Evolutionary conservation across 2,797 vertebrate species (phyloP), one percentile per base, ranked within the genome.

Genomic region (Betta splendens): DNA sequence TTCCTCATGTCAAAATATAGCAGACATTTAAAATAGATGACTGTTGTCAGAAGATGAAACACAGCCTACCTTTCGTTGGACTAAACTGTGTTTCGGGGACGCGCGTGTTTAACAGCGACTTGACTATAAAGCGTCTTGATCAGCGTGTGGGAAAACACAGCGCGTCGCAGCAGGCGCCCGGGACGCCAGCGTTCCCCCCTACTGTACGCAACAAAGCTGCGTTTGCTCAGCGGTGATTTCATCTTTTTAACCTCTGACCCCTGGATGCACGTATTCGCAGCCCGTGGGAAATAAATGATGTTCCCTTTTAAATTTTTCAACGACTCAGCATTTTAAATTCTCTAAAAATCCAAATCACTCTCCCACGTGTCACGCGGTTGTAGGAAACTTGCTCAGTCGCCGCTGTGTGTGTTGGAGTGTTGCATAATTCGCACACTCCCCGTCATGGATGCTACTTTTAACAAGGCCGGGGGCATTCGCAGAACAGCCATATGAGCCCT

Each of bases 81-180:
- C 5, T 12, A 32, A 42, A 65, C 9, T 28, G 37, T 5, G 10
- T 54, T 59, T 56, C n/a, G 39, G 18, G 23, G 13, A 7, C 5
- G 36, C 44, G n/a, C 22, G 15, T 59, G 13, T 56, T 61, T 66
- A 43, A 43, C 17, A 48, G 29, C 46, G 4, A n/a, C 23, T 53
- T 3, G 42, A 16, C 35, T n/a, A 20, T 65, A 13, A 55, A 64
- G 42, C 36, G 31, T 43, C 53, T 58, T 33, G 20, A 75, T 78
- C 20, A 44, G 29, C 13, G 29, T 50, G 49, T 39, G 17, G 32
- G 10, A 52, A 52, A 69, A 35, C 32, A 38, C 12, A 44, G 16
- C 17, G 22, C 42, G 26, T 33, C 4, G 18, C 23, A 66, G 32
- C 1, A 60, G 29, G 32, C 50, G 32, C 60, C 17, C 53, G 26